Evolutionary conservation across 2,113 vertebrate genomes (phyloP).

Genomic region (Podarcis muralis): DNA sequence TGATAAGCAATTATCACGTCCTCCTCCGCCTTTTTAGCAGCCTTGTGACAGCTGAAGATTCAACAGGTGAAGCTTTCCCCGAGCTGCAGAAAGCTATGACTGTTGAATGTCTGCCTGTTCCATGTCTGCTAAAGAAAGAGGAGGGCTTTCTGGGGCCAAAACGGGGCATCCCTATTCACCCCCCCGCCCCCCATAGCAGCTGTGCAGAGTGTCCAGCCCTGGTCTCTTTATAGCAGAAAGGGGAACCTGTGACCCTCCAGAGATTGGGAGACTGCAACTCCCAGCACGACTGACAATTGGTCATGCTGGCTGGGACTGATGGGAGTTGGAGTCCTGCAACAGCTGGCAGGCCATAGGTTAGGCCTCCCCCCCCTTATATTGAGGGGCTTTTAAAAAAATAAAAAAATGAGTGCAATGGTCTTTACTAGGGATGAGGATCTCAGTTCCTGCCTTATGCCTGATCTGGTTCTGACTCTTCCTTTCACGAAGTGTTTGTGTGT

Average conservation of each 20-base stretch:
- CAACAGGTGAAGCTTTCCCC: neutral
- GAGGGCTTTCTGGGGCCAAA: neutral
- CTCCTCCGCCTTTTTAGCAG: neutral
- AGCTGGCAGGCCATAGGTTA: too few relatives aligned
- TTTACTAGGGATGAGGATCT: too few relatives aligned
- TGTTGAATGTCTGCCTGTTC: neutral
- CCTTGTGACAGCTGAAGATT: too few relatives aligned
- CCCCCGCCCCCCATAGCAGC: neutral
- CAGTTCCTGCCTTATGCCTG: neutral
- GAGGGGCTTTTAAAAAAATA: neutral
- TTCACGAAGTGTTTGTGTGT: too few relatives aligned
- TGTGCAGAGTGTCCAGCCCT: neutral
- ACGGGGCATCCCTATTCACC: too few relatives aligned
- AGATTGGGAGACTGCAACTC: too few relatives aligned
- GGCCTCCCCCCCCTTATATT: too few relatives aligned
- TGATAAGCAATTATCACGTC: neutral
- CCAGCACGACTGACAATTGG: too few relatives aligned
- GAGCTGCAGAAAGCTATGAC: fast-evolving
- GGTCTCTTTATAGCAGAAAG: too few relatives aligned
- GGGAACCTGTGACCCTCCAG: too few relatives aligned
- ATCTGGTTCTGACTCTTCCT: neutral
- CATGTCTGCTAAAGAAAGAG: neutral
- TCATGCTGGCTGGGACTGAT: too few relatives aligned
- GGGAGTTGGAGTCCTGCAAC: too few relatives aligned
- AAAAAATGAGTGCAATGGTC: neutral